Conservation (phyloP, 2,797 vertebrate species). For the Pelochelys cantorii region DNA sequence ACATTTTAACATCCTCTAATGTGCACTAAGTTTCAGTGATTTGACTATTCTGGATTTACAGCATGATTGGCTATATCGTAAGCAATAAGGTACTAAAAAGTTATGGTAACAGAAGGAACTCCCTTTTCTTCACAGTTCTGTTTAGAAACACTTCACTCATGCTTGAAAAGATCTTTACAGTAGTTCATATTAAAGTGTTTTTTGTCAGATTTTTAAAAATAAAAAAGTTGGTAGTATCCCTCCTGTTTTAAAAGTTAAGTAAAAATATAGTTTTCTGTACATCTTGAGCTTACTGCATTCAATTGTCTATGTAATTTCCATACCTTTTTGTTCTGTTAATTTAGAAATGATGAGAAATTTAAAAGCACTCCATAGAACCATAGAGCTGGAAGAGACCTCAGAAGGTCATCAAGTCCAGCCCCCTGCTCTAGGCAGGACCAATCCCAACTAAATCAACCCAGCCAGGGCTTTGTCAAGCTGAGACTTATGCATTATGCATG, state of each 20-base stretch:
- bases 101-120: not conserved
- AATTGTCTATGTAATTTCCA: not conserved
- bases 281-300: not conserved
- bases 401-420: too few relatives aligned
- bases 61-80: fast-evolving
- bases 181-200: too few relatives aligned
- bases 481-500: too few relatives aligned
- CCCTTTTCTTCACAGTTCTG: not conserved
- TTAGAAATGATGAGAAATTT: not conserved
- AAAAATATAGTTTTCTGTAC: not conserved
- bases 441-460: too few relatives aligned
- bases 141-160: not conserved
- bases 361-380: not conserved
- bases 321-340: not conserved
- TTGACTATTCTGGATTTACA: not conserved
- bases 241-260: not conserved
- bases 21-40: not conserved
- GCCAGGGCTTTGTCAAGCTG: too few relatives aligned
- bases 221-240: not conserved
- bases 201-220: not conserved
- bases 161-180: not conserved
- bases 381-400: too few relatives aligned
- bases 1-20: too few relatives aligned
- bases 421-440: too few relatives aligned
- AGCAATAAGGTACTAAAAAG: not conserved